phyloP scores from a whole-genome alignment of 2,797 vertebrate genomes.

The Danio jaintianensis region DNA sequence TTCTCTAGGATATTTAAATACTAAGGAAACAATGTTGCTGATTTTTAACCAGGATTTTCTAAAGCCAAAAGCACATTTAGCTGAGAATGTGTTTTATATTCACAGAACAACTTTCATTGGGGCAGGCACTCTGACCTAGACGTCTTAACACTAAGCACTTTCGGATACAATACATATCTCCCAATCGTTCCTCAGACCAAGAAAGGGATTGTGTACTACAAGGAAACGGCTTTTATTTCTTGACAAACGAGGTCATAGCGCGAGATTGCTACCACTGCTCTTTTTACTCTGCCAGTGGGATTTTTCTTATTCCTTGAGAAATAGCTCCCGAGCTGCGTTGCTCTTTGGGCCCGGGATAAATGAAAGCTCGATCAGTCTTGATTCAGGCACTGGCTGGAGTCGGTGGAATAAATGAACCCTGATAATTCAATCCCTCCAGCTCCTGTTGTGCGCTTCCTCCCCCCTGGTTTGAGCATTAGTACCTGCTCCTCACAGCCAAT shows the following conservation, averaged over 20 bases:
- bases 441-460: slow-evolving; percentile 66
- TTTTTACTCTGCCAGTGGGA: slow-evolving; percentile 57
- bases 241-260: slow-evolving; percentile 62
- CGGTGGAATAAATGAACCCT: slow-evolving; percentile 70
- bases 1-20: too few species aligned
- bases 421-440: slow-evolving; percentile 69
- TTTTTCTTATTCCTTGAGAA: slow-evolving; percentile 61
- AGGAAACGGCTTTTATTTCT: slow-evolving; percentile 61
- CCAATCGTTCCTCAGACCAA: slow-evolving; percentile 32
- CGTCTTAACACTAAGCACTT: slow-evolving; percentile 46
- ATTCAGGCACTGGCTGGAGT: slow-evolving; percentile 67
- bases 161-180: slow-evolving; percentile 54
- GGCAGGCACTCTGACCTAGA: slow-evolving; percentile 39
- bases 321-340: slow-evolving; percentile 34
- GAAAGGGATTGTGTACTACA: slow-evolving; percentile 57
- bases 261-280: slow-evolving; percentile 56
- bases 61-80: background rate
- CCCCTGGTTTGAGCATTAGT: slow-evolving; percentile 58
- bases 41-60: background rate
- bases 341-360: slow-evolving; percentile 60
- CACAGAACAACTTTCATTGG: slow-evolving; percentile 19
- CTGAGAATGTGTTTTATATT: slow-evolving; percentile 27
- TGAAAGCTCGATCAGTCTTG: slow-evolving; percentile 69
- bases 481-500: slow-evolving; percentile 66
- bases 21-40: too few species aligned